These are phyloP conservation scores for Carassius gibelio DNA, from an alignment of 2,113 vertebrate species.

Conservation along the genomic window DNA sequence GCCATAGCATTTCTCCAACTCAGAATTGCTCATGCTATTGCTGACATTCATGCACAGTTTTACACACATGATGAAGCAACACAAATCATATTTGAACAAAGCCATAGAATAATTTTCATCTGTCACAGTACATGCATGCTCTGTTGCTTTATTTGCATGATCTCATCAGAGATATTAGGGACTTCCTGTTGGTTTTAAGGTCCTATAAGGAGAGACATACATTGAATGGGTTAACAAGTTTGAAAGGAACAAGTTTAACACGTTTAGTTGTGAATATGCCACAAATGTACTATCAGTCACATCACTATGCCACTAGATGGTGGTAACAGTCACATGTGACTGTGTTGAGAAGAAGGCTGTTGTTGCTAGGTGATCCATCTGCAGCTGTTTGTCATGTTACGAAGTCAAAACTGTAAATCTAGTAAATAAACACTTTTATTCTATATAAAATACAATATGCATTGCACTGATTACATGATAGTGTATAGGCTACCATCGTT, in stretches of 20 bases:
- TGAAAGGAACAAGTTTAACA: background rate
- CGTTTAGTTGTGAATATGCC: background rate
- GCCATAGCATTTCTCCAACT: background rate
- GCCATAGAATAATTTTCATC: background rate
- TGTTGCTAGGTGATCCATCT: constrained; percentile 74
- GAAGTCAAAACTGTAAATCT: background rate
- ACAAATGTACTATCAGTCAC: background rate
- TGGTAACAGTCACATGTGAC: constrained; percentile 61
- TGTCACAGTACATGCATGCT: background rate
- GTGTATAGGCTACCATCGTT: background rate
- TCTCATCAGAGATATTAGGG: background rate
- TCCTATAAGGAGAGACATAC: background rate
- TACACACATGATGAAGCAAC: background rate
- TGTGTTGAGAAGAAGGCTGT: constrained; percentile 56
- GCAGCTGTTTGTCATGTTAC: constrained; percentile 64
- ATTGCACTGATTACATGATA: background rate
- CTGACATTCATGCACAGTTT: background rate
- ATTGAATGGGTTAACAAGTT: background rate
- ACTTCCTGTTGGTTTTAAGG: background rate
- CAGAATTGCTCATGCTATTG: background rate
- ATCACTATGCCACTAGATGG: constrained; percentile 66
- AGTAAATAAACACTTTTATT: background rate
- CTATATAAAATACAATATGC: too few species aligned
- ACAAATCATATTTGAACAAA: background rate
- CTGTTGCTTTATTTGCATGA: background rate